These are phyloP conservation scores for Aphis gossypii DNA, from an alignment of 1,140 invertebrate genomes.

Conservation along the genomic window DNA sequence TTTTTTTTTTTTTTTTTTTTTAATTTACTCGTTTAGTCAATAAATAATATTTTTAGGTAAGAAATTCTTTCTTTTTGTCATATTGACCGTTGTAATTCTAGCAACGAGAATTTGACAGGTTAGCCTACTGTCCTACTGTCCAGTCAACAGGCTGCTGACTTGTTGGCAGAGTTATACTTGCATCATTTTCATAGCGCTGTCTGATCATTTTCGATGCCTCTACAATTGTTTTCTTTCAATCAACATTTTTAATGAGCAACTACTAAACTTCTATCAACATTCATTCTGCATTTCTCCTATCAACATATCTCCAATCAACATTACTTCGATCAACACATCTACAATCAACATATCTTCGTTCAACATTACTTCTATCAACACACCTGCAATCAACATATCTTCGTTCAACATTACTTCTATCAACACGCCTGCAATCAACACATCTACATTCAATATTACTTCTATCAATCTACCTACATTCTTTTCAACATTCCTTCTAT, in stretches of 20 bases:
- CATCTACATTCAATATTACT: neutral
- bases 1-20: neutral
- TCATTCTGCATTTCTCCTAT: slow-evolving; percentile 20
- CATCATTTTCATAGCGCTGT: slow-evolving; percentile 39
- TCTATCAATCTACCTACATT: neutral
- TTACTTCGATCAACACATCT: neutral
- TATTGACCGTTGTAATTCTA: slow-evolving; percentile 51
- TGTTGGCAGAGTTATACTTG: slow-evolving; percentile 50
- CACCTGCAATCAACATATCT: neutral
- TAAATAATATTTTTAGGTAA: slow-evolving; percentile 37
- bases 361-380: slow-evolving; percentile 7
- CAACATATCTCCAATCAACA: slow-evolving; percentile 23
- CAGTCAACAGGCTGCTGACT: slow-evolving; percentile 45
- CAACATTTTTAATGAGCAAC: slow-evolving; percentile 44
- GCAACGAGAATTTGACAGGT: slow-evolving; percentile 56
- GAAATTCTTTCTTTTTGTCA: slow-evolving; percentile 38
- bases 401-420: neutral
- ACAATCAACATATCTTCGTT: neutral
- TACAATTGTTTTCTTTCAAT: slow-evolving; percentile 46
- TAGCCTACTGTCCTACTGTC: slow-evolving; percentile 45
- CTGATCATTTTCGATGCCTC: slow-evolving; percentile 38
- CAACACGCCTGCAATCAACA: neutral
- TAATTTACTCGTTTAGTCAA: neutral
- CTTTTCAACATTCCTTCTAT: too few species aligned
- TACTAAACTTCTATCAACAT: slow-evolving; percentile 38